A percentile compares a stretch with the other conserved stretches of the same genome.
These are phyloP conservation scores for Xestia sexstrigata DNA, from an alignment of 2,888 invertebrate species.

Conservation along the genomic window DNA sequence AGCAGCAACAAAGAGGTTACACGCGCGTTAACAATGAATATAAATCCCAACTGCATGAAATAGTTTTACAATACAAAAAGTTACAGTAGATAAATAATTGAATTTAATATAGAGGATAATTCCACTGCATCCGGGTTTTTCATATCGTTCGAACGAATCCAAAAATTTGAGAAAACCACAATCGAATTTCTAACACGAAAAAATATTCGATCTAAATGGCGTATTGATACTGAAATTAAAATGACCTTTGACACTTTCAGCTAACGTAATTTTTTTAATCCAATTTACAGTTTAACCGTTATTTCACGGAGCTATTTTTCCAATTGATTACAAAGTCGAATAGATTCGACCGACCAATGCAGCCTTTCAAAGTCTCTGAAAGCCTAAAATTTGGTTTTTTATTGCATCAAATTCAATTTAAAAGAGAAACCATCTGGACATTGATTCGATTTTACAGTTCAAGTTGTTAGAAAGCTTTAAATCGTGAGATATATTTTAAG, in stretches of 20 bases:
- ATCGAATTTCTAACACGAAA: constrained; percentile 14
- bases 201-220: constrained; percentile 43
- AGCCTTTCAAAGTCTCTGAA: constrained; percentile 58
- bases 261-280: constrained; percentile 44
- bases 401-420: constrained; percentile 62
- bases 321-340: constrained; percentile 49
- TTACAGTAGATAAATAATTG: constrained; percentile 5
- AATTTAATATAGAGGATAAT: constrained; percentile 11
- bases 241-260: constrained; percentile 59
- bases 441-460: constrained; percentile 65
- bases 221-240: constrained; percentile 61
- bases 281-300: constrained; percentile 51
- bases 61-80: constrained; percentile 4
- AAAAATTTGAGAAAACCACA: constrained; percentile 20
- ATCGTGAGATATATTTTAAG: constrained; percentile 63
- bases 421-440: constrained; percentile 56
- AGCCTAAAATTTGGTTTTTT: constrained; percentile 64
- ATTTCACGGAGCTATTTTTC: constrained; percentile 54
- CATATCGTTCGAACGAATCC: constrained; percentile 27
- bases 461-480: constrained; percentile 51
- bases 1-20: constrained; percentile 3
- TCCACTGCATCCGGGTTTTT: constrained; percentile 11
- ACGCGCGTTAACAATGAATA: not conserved
- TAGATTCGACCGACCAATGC: constrained; percentile 31
- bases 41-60: constrained; percentile 22